These are phyloP conservation scores for Trissolcus basalis DNA, from an alignment of 1,140 invertebrate species.

Conservation along the genomic window DNA sequence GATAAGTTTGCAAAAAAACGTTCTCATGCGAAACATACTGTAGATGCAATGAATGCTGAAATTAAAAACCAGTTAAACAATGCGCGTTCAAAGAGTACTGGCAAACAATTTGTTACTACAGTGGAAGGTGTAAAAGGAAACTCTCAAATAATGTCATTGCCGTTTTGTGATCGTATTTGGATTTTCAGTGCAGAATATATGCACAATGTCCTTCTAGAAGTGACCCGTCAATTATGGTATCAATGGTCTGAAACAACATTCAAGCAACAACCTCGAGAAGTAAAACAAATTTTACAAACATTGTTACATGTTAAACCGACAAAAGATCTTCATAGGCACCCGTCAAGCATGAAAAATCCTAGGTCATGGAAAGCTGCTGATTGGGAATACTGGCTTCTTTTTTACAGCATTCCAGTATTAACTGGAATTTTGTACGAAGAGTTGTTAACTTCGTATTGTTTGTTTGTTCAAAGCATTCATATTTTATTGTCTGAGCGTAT, in stretches of 20 bases:
- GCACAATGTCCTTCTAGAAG: constrained; percentile 1
- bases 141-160: neutral
- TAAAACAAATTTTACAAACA: neutral
- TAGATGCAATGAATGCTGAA: neutral
- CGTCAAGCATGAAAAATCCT: neutral
- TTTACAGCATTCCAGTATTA: neutral
- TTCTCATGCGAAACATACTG: constrained; percentile 1
- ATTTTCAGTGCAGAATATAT: constrained; percentile 1
- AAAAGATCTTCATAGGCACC: constrained; percentile 1
- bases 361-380: constrained; percentile 6
- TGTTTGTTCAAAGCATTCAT: constrained; percentile 7
- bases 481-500: constrained; percentile 1
- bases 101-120: neutral
- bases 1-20: neutral
- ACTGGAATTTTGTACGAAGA: neutral
- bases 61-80: neutral
- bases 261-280: neutral
- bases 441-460: neutral
- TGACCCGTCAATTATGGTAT: constrained; percentile 3
- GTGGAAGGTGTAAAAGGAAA: neutral
- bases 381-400: constrained; percentile 9
- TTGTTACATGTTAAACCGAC: neutral
- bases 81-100: no score
- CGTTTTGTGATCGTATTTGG: constrained; percentile 1
- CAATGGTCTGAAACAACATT: neutral